phyloP scores from a whole-genome alignment of 2,113 vertebrate genomes.

The Rhynchopsitta pachyrhyncha region DNA sequence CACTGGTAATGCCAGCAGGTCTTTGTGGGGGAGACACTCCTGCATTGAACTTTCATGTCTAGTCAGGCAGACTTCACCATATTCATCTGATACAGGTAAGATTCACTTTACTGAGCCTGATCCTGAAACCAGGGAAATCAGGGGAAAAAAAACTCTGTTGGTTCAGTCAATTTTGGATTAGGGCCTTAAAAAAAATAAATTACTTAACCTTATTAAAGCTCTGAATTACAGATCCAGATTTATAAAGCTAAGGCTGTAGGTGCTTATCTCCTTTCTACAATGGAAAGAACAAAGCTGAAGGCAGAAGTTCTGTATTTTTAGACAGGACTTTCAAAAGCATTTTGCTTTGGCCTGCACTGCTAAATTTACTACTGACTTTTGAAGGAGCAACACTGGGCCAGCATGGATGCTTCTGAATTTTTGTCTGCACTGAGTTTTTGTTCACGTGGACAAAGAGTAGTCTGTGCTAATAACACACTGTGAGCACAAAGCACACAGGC shows the following conservation, averaged over 20 bases:
- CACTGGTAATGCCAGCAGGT: neutral
- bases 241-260: constrained; percentile 9
- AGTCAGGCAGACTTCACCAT: neutral
- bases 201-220: constrained; percentile 35
- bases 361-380: neutral
- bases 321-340: neutral
- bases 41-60: neutral
- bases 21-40: neutral
- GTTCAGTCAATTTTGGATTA: neutral
- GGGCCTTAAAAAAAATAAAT: neutral
- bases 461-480: neutral
- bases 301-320: constrained; percentile 33
- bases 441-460: neutral
- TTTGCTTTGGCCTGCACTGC: neutral
- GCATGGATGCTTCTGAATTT: neutral
- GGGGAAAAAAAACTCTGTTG: neutral
- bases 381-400: neutral
- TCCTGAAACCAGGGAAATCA: neutral
- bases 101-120: neutral
- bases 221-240: constrained; percentile 57
- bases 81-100: neutral
- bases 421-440: neutral
- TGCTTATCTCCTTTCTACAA: neutral
- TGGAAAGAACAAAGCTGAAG: constrained; percentile 5
- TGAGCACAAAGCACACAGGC: neutral